A percentile compares a stretch with the other conserved stretches of the same genome.
Conservation (phyloP, 2,797 vertebrate species). For the Oryzias sinensis region DNA sequence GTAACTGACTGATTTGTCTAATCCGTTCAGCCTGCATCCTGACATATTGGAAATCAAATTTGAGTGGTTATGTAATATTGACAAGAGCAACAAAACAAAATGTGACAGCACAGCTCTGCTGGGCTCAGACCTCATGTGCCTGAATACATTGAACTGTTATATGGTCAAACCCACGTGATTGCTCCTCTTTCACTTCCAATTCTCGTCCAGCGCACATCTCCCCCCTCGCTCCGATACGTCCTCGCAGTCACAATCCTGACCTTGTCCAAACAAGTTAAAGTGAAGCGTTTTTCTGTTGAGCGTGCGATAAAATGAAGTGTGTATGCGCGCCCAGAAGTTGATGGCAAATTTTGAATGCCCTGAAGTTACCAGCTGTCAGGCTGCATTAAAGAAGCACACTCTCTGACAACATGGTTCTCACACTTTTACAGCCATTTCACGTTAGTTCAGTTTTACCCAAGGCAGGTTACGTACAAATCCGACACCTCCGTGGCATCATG, state of each 20-base stretch:
- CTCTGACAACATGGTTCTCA: conserved; percentile 19
- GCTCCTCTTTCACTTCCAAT: conserved; percentile 48
- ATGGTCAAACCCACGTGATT: conserved; percentile 31
- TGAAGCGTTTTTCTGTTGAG: conserved; percentile 13
- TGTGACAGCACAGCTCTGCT: conserved; percentile 25
- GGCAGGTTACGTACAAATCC: conserved; percentile 36
- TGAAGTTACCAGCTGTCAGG: conserved; percentile 39
- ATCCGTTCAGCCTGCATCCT: background rate
- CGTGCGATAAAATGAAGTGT: conserved; percentile 19
- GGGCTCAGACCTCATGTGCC: conserved; percentile 22
- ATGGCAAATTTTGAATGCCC: conserved; percentile 43
- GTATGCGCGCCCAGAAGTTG: conserved; percentile 12
- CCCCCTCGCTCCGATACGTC: conserved; percentile 42
- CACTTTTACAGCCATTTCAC: conserved; percentile 29
- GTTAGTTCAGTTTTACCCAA: conserved; percentile 19
- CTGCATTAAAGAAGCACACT: conserved; percentile 31
- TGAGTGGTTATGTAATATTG: conserved; percentile 7
- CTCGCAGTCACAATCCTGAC: conserved; percentile 52
- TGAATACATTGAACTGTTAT: conserved; percentile 15
- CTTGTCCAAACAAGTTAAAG: conserved; percentile 53
- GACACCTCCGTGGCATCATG: conserved; percentile 51
- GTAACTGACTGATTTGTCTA: background rate
- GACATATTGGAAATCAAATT: background rate
- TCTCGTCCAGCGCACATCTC: conserved; percentile 25
- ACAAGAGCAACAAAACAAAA: conserved; percentile 8